Conservation (phyloP, 35 echinoderm and acorn worm genomes). For the Amphiura filiformis region DNA sequence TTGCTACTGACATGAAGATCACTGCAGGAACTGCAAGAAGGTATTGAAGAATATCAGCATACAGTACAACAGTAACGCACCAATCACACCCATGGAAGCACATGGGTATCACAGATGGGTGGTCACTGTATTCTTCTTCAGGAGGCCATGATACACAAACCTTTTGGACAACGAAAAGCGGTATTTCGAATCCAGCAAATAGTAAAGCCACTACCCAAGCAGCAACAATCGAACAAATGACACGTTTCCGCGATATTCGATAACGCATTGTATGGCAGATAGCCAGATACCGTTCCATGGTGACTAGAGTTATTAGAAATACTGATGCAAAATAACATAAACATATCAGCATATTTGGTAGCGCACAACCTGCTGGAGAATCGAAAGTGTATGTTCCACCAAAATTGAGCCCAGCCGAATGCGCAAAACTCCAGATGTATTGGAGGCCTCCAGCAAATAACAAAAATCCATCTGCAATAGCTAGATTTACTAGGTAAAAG, state of each 20-base stretch:
- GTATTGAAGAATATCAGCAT: background rate
- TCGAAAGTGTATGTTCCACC: background rate
- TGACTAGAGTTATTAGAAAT: background rate
- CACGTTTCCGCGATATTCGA: background rate
- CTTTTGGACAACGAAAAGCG: background rate
- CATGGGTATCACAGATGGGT: background rate
- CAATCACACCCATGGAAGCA: background rate
- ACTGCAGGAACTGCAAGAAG: background rate
- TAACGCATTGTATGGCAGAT: background rate
- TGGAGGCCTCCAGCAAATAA: background rate
- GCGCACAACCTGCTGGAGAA: background rate
- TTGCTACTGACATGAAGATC: background rate
- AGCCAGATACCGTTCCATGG: background rate
- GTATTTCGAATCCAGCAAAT: background rate
- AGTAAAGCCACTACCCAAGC: background rate
- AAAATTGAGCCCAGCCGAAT: background rate
- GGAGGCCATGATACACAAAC: background rate
- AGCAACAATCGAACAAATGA: background rate
- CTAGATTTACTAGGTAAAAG: background rate
- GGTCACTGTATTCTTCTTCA: background rate
- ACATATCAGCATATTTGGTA: background rate
- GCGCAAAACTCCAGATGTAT: background rate
- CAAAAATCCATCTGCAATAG: background rate
- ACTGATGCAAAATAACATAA: background rate
- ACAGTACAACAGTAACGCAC: background rate